Evolutionary conservation across 2,888 invertebrate genomes (phyloP).

Genomic region (Fragum sueziense): DNA sequence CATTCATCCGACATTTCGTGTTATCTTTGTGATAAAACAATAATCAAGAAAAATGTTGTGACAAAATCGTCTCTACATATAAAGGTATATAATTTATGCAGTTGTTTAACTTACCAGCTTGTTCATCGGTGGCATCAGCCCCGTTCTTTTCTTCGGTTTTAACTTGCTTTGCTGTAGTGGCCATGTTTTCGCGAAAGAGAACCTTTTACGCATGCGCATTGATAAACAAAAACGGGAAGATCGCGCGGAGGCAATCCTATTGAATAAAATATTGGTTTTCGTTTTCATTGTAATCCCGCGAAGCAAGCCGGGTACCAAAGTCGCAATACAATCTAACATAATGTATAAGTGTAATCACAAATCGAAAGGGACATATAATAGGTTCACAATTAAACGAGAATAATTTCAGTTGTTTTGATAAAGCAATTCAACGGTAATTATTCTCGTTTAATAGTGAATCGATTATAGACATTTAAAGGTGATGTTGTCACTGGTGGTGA

Average conservation of each 20-base stretch:
- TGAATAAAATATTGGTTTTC: conserved; percentile 12
- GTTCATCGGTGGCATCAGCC: conserved; percentile 80
- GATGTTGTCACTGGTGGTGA: too few relatives aligned
- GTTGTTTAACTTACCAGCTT: conserved; percentile 78
- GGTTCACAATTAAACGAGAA: too few relatives aligned
- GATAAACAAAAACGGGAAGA: conserved; percentile 26
- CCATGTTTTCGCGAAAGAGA: conserved; percentile 78
- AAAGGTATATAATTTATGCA: not conserved
- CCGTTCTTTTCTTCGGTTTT: conserved; percentile 81
- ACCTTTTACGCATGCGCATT: conserved; percentile 65
- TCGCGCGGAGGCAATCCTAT: conserved; percentile 30
- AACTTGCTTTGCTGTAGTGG: conserved; percentile 80
- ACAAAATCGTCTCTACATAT: not conserved
- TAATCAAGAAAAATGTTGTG: not conserved
- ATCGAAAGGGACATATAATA: too few relatives aligned
- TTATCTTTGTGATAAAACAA: not conserved
- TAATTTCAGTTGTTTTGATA: too few relatives aligned
- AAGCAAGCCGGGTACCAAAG: too few relatives aligned
- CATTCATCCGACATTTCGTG: conserved; percentile 20
- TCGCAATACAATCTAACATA: too few relatives aligned
- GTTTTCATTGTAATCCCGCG: too few relatives aligned
- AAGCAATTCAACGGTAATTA: too few relatives aligned
- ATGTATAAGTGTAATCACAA: too few relatives aligned
- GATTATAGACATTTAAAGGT: too few relatives aligned
- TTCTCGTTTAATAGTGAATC: too few relatives aligned